phyloP scores from a whole-genome alignment of 1,140 invertebrate species.

The Nasonia longicornis region DNA sequence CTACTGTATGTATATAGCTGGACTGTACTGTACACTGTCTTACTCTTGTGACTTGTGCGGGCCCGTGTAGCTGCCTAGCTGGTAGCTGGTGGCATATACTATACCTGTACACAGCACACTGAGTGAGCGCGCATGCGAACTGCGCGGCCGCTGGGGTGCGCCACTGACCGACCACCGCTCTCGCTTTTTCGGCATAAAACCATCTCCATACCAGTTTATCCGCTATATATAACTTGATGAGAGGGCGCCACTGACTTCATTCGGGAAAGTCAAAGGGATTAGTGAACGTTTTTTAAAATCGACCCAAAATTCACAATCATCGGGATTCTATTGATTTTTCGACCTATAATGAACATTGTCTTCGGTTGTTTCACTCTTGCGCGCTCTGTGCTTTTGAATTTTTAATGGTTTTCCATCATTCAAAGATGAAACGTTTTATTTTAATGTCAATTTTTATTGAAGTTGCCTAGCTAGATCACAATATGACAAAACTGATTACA shows the following conservation, averaged over 20 bases:
- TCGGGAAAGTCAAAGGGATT: too few relatives aligned
- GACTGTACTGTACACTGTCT: neutral
- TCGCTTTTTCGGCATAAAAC: slow-evolving; percentile 23
- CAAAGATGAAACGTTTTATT: neutral
- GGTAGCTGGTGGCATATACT: too few relatives aligned
- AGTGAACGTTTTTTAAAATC: too few relatives aligned
- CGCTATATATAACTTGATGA: too few relatives aligned
- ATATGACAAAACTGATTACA: neutral
- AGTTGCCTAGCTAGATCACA: neutral
- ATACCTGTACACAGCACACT: neutral
- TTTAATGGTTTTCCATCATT: too few relatives aligned
- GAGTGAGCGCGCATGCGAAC: slow-evolving; percentile 28
- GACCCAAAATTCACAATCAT: too few relatives aligned
- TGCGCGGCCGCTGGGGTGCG: slow-evolving; percentile 48
- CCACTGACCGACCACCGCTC: slow-evolving; percentile 43
- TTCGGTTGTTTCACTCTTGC: too few relatives aligned
- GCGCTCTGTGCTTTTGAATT: too few relatives aligned
- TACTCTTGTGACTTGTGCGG: too few relatives aligned
- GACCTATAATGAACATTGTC: neutral
- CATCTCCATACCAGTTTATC: too few relatives aligned
- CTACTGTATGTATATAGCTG: neutral
- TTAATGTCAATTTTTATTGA: neutral
- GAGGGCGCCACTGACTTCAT: too few relatives aligned
- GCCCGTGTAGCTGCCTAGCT: too few relatives aligned
- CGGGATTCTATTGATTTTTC: neutral